Evolutionary conservation across 2,113 vertebrate genomes (phyloP).

Genomic region (Dicerorhinus sumatrensis): DNA sequence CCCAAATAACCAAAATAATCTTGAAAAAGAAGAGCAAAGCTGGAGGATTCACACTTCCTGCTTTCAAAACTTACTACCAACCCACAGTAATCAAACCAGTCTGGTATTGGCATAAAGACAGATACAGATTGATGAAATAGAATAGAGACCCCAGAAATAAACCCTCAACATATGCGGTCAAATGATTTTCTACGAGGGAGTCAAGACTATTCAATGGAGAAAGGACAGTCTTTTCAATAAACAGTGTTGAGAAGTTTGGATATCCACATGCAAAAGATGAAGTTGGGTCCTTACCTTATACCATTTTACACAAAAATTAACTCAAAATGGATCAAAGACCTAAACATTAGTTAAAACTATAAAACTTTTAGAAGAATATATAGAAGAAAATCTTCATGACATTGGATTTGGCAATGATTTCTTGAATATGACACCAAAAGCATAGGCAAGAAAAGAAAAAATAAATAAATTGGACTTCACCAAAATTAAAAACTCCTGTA

Average conservation of each 20-base stretch:
- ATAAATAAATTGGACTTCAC: not conserved
- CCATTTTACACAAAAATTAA: not conserved
- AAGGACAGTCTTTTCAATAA: not conserved
- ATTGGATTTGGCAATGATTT: not conserved
- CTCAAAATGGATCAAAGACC: not conserved
- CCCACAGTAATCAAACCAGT: not conserved
- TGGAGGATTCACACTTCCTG: not conserved
- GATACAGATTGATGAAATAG: not conserved
- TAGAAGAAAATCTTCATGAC: not conserved
- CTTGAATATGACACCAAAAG: not conserved
- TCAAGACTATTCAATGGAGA: not conserved
- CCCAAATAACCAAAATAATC: not conserved
- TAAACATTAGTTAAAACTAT: not conserved
- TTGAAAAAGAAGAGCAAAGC: not conserved
- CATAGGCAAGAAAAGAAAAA: not conserved
- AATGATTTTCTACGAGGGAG: not conserved
- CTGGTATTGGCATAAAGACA: not conserved
- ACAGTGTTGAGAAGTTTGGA: not conserved
- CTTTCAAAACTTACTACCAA: not conserved
- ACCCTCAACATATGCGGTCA: not conserved
- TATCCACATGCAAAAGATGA: not conserved
- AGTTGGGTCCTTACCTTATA: not conserved
- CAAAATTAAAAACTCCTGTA: not conserved
- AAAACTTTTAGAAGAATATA: not conserved
- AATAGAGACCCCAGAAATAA: not conserved